Evolutionary conservation across 2,113 vertebrate genomes (phyloP).

Genomic region (Daubentonia madagascariensis): DNA sequence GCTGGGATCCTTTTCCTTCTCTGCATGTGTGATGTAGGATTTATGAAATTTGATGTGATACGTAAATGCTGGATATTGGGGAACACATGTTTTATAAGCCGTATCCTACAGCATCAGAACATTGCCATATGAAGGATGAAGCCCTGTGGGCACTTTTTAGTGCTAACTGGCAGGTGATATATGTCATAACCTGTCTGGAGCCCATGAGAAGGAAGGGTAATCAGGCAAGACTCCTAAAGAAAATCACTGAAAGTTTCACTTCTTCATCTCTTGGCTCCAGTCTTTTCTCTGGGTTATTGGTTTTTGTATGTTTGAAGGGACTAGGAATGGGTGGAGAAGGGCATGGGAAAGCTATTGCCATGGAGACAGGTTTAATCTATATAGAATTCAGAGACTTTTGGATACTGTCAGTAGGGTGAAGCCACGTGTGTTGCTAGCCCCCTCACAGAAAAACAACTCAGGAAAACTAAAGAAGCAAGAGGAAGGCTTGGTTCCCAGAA

Average conservation of each 20-base stretch:
- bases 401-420: conserved; percentile 1
- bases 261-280: not conserved
- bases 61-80: not conserved
- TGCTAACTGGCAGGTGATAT: not conserved
- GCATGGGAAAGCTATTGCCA: not conserved
- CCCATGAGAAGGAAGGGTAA: not conserved
- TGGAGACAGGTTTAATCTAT: not conserved
- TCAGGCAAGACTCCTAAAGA: not conserved
- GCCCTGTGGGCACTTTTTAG: not conserved
- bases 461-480: not conserved
- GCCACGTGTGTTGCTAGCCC: not conserved
- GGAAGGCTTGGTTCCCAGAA: not conserved
- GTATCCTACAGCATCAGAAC: not conserved
- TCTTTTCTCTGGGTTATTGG: not conserved
- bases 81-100: not conserved
- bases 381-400: not conserved
- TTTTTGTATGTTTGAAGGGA: not conserved
- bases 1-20: not conserved
- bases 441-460: not conserved
- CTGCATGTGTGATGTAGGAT: not conserved
- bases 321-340: not conserved
- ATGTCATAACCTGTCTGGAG: not conserved
- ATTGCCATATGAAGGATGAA: not conserved
- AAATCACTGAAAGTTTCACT: not conserved
- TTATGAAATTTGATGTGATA: not conserved